Percentiles rank a stretch among this genome's conserved stretches.
Conservation (phyloP, 2,113 vertebrate species). For the Elgaria multicarinata region DNA sequence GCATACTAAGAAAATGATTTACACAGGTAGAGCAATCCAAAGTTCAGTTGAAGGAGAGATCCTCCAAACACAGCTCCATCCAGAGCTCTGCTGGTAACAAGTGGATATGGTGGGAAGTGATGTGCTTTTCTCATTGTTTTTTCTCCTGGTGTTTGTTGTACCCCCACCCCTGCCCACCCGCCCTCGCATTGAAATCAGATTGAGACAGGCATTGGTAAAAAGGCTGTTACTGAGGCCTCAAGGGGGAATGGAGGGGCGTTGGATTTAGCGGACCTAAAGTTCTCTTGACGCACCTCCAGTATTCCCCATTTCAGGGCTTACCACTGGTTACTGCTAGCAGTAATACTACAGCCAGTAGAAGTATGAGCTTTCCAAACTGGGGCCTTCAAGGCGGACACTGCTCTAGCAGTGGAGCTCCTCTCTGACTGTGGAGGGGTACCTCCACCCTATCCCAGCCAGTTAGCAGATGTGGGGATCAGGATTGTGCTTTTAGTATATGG, state of each 20-base stretch:
- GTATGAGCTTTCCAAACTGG: neutral
- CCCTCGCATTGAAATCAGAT: neutral
- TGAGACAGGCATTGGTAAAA: neutral
- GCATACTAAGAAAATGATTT: neutral
- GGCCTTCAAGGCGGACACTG: neutral
- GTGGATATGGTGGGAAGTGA: neutral
- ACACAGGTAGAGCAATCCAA: neutral
- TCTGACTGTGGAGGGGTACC: neutral
- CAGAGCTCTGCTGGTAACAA: neutral
- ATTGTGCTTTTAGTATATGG: neutral
- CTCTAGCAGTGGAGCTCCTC: neutral
- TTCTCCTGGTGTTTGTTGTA: neutral
- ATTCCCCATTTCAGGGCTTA: no score
- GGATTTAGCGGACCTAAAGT: no score
- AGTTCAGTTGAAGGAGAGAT: neutral
- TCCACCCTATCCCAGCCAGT: neutral
- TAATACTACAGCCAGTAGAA: neutral
- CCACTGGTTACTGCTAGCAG: neutral
- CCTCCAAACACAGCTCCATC: neutral
- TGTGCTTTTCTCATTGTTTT: neutral
- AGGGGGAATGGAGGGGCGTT: no score
- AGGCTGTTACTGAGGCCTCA: no score
- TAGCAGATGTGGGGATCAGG: neutral
- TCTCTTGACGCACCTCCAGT: no score
- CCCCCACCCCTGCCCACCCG: rapidly evolving